A percentile compares a stretch with the other conserved stretches of the same genome.
These are phyloP conservation scores for Bombus balteatus DNA, from an alignment of 1,140 invertebrate species.

Conservation along the genomic window DNA sequence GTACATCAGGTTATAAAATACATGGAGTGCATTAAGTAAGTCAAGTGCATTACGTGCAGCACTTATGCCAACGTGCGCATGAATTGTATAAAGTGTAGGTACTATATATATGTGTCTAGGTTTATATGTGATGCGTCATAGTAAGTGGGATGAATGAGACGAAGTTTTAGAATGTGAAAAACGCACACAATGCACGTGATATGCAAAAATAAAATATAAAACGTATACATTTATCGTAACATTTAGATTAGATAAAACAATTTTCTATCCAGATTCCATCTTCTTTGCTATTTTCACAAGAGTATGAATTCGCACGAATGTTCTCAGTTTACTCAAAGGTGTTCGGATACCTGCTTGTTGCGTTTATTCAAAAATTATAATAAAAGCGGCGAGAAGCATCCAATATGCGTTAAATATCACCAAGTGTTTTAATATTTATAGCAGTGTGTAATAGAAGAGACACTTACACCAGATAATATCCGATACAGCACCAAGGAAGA, in stretches of 20 bases:
- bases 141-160: neutral
- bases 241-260: neutral
- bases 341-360: too few species aligned
- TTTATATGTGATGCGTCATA: neutral
- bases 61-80: neutral
- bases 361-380: too few species aligned
- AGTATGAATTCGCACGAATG: too few species aligned
- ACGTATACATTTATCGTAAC: neutral
- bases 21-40: neutral
- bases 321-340: too few species aligned
- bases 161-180: neutral
- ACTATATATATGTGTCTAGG: neutral
- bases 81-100: neutral
- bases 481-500: conserved; percentile 94
- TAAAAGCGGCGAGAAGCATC: too few species aligned
- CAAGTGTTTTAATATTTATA: rapidly evolving
- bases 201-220: neutral
- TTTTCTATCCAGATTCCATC: neutral
- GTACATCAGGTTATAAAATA: neutral
- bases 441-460: too few species aligned
- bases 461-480: conserved; percentile 95
- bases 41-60: neutral
- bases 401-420: rapidly evolving
- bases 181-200: neutral
- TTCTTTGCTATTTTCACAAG: neutral